Conservation (phyloP, 1,140 invertebrate species). For the Sinonovacula constricta region DNA sequence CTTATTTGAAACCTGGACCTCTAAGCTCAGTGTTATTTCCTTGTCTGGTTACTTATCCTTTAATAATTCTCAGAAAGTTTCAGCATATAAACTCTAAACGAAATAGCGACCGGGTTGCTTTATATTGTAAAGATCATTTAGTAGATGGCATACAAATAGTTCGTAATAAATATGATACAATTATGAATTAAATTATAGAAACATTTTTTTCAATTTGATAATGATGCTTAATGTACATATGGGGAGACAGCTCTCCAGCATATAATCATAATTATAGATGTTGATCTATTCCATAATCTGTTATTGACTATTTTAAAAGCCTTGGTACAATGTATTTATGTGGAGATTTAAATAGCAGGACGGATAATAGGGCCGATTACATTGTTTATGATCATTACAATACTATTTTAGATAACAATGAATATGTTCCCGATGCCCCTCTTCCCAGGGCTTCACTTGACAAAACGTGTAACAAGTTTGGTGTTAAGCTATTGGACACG, state of each 20-base stretch:
- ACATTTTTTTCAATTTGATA: not conserved
- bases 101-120: not conserved
- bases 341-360: not conserved
- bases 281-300: not conserved
- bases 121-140: slow-evolving; percentile 12
- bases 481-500: not conserved
- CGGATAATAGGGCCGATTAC: not conserved
- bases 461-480: not conserved
- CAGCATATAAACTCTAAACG: slow-evolving; percentile 4
- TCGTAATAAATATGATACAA: not conserved
- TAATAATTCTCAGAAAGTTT: slow-evolving; percentile 27
- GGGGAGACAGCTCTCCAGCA: not conserved
- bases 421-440: not conserved
- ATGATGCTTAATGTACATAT: not conserved
- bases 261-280: not conserved
- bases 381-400: not conserved
- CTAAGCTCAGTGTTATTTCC: not conserved
- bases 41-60: not conserved
- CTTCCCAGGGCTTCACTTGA: not conserved
- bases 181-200: not conserved
- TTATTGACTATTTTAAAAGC: not conserved
- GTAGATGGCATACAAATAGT: not conserved
- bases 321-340: not conserved
- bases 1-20: slow-evolving; percentile 30
- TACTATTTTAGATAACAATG: not conserved